These are phyloP conservation scores for Clarias magur DNA, from an alignment of 2,113 vertebrate genomes.

Conservation along the genomic window DNA sequence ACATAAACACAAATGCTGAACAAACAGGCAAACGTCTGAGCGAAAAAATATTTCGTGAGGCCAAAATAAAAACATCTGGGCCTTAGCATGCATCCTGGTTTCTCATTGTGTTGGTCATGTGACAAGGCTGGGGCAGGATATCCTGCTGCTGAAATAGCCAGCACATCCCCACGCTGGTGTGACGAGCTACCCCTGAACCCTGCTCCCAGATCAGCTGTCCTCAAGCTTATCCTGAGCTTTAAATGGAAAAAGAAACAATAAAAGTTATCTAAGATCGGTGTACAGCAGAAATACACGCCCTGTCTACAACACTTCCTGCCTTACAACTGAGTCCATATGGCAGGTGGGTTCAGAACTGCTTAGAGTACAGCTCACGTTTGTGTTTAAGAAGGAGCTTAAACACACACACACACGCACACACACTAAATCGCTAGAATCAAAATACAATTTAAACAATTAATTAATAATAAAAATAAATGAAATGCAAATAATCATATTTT, in stretches of 20 bases:
- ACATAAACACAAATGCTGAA: not conserved
- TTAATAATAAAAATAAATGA: not conserved
- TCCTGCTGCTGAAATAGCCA: slow-evolving; percentile 41
- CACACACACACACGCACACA: not conserved
- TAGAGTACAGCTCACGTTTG: not conserved
- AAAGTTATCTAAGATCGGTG: not conserved
- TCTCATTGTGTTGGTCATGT: slow-evolving; percentile 42
- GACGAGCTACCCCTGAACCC: not conserved
- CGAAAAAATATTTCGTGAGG: slow-evolving; percentile 19
- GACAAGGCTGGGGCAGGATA: slow-evolving; percentile 35
- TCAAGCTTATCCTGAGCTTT: not conserved
- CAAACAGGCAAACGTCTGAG: slow-evolving; percentile 1
- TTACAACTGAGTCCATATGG: not conserved
- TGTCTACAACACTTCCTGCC: slow-evolving; percentile 32
- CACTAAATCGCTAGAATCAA: not conserved
- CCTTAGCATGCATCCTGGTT: slow-evolving; percentile 27
- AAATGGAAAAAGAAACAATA: not conserved
- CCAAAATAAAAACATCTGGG: slow-evolving; percentile 29
- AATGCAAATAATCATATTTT: not conserved
- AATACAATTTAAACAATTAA: not conserved
- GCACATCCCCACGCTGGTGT: not conserved
- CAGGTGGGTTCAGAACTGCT: not conserved
- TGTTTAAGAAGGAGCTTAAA: not conserved
- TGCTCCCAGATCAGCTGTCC: slow-evolving; percentile 23
- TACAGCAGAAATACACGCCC: not conserved